Percentiles rank a stretch among this genome's conserved stretches.
Evolutionary conservation across 2,888 invertebrate genomes (phyloP).

Genomic region (Gymnosoma rotundatum): DNA sequence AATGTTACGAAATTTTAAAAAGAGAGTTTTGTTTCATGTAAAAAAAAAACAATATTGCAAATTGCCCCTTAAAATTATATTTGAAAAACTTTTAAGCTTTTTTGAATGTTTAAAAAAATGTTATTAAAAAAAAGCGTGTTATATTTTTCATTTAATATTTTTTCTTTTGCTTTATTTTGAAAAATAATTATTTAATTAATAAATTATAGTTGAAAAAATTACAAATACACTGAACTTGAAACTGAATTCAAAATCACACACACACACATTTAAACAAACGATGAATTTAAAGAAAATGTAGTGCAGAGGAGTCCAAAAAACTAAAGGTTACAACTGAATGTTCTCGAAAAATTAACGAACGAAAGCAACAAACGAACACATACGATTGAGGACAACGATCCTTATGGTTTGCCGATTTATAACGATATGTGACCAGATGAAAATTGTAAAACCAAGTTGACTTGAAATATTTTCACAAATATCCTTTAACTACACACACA

Average conservation of each 20-base stretch:
- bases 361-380: slow-evolving; percentile 82
- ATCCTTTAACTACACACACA: slow-evolving; percentile 6
- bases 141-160: background rate
- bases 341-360: slow-evolving; percentile 81
- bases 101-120: slow-evolving; percentile 17
- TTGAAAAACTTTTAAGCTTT: background rate
- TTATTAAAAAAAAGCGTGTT: background rate
- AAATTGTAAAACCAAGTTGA: slow-evolving; percentile 55
- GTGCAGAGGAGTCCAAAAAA: slow-evolving; percentile 81
- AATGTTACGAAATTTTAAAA: slow-evolving; percentile 58
- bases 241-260: slow-evolving; percentile 78
- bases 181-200: slow-evolving; percentile 16
- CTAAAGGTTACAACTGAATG: slow-evolving; percentile 79
- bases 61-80: slow-evolving; percentile 34
- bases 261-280: slow-evolving; percentile 44
- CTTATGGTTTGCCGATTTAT: slow-evolving; percentile 74
- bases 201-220: slow-evolving; percentile 71
- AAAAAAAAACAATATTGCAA: slow-evolving; percentile 53
- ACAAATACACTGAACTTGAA: slow-evolving; percentile 75
- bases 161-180: slow-evolving; percentile 6
- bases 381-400: slow-evolving; percentile 77
- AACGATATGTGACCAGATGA: slow-evolving; percentile 69
- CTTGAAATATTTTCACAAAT: slow-evolving; percentile 51
- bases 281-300: slow-evolving; percentile 68
- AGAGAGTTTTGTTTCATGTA: slow-evolving; percentile 22